Base-by-base conservation (phyloP, 2,888 invertebrate species). In the Cremastinae sp. region DNA sequence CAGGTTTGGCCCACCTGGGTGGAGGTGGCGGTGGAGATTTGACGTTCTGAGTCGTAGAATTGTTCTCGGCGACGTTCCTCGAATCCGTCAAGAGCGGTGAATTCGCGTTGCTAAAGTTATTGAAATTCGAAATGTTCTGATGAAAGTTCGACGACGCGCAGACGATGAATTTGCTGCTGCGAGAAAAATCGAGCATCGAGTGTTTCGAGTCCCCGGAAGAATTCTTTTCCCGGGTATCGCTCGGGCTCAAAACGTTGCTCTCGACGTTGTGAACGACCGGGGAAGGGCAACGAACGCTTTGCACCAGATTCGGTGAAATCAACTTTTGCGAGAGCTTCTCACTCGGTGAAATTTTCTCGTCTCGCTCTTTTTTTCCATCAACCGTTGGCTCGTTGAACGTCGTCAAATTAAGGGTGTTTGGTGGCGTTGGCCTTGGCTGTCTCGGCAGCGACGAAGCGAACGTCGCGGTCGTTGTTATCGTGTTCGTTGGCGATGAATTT, bases 1-100 rank as follows among this genome's bases (percentile, higher is more conserved):
- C 92, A 0, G 96, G 96, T 88, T 96, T 96, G 0, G 95, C 94
- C 96, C 96, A 96, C 84, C 96, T 92, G 10, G 96, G 94, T 0
- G 96, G 96, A 0, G 96, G 96, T 0, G 95, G 95, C 4, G 96
- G 96, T 0, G 96, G 96, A 36, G 94, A 94, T 72, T 88, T 88
- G 2, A 83, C 84, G 65, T 82, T 88, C 47, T 87, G 87, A 1
- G 76, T 49, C 28, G 78, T 59, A 9, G 78, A 69, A 5, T 84
- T 85, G 64, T 80, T 81, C 9, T 85, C 85, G 2, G 79, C 53
- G 61, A 83, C 82, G 59, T 81, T 85, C 41, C 82, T 83, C 28
- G 81, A 81, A 56, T 88, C 88, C 4, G 85, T 79, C 22, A 84
- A 53, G 0, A 79, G 73, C 0, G 82, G 83, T 4, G 89, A 87